Evolutionary conservation across 2,797 vertebrate genomes (phyloP).

Genomic region (Pelodytes ibericus): DNA sequence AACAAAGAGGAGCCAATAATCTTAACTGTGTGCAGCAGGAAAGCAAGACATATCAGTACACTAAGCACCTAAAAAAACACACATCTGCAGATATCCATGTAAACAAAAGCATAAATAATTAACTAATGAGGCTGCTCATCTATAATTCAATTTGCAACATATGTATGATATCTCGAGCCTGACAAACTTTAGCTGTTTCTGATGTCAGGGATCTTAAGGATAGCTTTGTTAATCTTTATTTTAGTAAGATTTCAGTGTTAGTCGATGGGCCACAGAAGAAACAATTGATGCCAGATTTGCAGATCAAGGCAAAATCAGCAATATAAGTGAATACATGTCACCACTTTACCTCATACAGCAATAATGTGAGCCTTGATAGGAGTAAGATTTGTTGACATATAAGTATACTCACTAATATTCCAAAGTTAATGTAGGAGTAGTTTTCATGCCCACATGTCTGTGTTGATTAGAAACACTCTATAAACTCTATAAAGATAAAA

Average conservation of each 20-base stretch:
- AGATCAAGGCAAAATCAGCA: background rate
- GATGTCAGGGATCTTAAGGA: too few relatives aligned
- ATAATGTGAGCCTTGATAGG: background rate
- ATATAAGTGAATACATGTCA: background rate
- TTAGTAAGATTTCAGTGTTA: background rate
- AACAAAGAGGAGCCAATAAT: too few relatives aligned
- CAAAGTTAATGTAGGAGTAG: conserved; percentile 20
- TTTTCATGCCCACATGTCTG: conserved; percentile 34
- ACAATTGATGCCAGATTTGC: background rate
- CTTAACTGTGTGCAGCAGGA: too few relatives aligned
- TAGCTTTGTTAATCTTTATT: background rate
- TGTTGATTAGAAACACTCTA: conserved; percentile 3
- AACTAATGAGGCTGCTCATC: too few relatives aligned
- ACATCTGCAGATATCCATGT: too few relatives aligned
- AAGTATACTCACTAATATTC: background rate
- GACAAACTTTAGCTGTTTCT: too few relatives aligned
- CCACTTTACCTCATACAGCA: background rate
- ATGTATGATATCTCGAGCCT: too few relatives aligned
- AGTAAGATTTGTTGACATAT: background rate
- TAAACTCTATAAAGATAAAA: conserved; percentile 43
- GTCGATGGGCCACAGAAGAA: background rate
- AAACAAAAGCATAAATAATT: too few relatives aligned
- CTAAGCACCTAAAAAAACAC: too few relatives aligned
- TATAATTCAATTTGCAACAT: too few relatives aligned
- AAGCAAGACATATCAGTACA: too few relatives aligned